Percentiles rank a stretch among this genome's conserved stretches.
Conservation (phyloP, 2,797 vertebrate species). For the Peromyscus eremicus region DNA sequence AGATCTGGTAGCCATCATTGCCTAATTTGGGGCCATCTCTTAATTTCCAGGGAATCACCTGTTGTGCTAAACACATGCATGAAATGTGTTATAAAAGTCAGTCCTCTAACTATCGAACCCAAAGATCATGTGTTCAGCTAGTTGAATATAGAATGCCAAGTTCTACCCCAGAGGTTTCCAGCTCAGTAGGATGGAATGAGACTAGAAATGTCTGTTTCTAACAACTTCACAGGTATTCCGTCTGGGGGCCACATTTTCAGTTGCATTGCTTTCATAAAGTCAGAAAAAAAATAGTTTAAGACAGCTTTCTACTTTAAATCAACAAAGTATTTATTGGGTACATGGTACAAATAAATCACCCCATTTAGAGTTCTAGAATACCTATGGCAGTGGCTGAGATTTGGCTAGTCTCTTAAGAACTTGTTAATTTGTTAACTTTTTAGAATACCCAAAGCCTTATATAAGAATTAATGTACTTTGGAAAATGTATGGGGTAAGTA, state of each 20-base stretch:
- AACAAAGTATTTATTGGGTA: background rate
- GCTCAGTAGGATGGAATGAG: background rate
- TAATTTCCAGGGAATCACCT: background rate
- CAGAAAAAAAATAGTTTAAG: conserved; percentile 10
- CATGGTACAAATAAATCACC: background rate
- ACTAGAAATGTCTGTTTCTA: background rate
- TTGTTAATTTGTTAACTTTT: conserved; percentile 1
- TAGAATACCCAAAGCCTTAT: background rate
- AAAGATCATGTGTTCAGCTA: background rate
- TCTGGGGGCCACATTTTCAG: background rate
- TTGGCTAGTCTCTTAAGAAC: background rate
- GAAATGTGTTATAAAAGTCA: background rate
- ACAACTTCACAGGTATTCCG: background rate
- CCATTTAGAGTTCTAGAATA: background rate
- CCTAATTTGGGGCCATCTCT: background rate
- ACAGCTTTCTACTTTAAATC: conserved; percentile 18
- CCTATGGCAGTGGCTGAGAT: background rate
- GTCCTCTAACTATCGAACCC: background rate
- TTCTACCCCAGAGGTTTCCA: background rate
- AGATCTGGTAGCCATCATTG: background rate
- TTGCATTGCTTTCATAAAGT: background rate
- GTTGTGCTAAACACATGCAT: background rate
- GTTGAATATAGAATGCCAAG: background rate
- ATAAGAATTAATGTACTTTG: background rate
- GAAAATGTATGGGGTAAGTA: background rate